Base-by-base conservation (phyloP, 2,888 invertebrate genomes). In the Tinea pellionella region DNA sequence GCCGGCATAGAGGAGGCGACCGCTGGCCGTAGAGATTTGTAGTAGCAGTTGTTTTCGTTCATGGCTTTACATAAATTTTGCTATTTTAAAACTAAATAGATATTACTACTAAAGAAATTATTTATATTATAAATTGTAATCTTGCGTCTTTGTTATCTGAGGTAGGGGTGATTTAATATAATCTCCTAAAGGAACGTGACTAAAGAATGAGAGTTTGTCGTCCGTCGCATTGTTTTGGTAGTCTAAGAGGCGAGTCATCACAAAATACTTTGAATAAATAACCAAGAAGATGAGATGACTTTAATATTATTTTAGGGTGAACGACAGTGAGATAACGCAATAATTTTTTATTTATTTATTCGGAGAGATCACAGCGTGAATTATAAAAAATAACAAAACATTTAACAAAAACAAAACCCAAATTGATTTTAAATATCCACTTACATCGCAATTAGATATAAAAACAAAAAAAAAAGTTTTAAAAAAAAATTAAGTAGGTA, bases 211-310 rank as follows among this genome's bases (percentile, higher is more conserved):
- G 66, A 73, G 66, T 64, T 64, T 66, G 71, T 77, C 71, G 71
- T 79, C 80, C 80, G 79, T 80, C 78, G 73, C 80, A 80, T 78
- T 78, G 78, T 78, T 77, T 78, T 69, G 71, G 69, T 29, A 58
- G 58, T 37, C 37, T 29, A 58, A 58, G 58, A 24, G 47, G 47
- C 47, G 13, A 47, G 47, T 47, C 47, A 47, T 47, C 47, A 4
- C 9, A 16, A 16, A 58, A 58, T 16, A 58, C 32, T 32, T 16
- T 58, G 32, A 37, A 13, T 32, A 30, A 37, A 37, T 30, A 16
- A 18, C 32, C 55, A 19, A 55, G n/a, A 55, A 12, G 9, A 55
- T 3, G 18, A 55, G 18, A 55, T 55, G 55, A 55, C 55, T 55
- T 24, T 19, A 15, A 18, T 47, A 47, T 47, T 42, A 18, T 8